phyloP scores from a whole-genome alignment of 1,140 invertebrate species.

The Drosophila kanapiae region DNA sequence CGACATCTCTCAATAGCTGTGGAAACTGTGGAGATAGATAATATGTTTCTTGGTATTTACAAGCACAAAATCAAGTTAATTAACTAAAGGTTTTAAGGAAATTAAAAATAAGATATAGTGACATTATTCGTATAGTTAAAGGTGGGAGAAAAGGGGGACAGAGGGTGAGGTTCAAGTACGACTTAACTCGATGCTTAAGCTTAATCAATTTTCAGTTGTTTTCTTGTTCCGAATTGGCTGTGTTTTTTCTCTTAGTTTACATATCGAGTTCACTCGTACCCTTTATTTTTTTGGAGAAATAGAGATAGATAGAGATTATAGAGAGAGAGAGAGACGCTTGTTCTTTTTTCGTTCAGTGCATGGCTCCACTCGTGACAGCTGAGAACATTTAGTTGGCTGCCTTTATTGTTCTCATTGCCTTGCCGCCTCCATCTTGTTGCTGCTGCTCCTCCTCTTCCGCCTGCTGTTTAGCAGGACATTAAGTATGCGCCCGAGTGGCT shows the following conservation, averaged over 20 bases:
- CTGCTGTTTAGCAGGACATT: constrained; percentile 31
- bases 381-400: constrained; percentile 13
- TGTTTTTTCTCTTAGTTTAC: neutral
- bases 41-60: neutral
- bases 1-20: neutral
- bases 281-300: neutral
- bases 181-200: neutral
- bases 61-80: neutral
- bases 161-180: neutral
- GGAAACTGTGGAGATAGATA: constrained; percentile 7
- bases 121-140: neutral
- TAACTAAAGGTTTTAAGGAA: neutral
- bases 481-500: constrained; percentile 48
- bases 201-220: neutral
- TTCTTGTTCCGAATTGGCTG: neutral
- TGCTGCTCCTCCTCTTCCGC: neutral
- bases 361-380: neutral
- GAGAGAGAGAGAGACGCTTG: neutral
- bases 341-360: constrained; percentile 7
- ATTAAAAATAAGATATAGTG: neutral
- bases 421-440: neutral
- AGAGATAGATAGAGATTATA: neutral
- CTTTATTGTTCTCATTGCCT: constrained; percentile 9
- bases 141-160: accelerated
- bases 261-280: neutral